Base-by-base conservation (phyloP, 2,888 invertebrate genomes). In the Siphlonurus alternatus region DNA sequence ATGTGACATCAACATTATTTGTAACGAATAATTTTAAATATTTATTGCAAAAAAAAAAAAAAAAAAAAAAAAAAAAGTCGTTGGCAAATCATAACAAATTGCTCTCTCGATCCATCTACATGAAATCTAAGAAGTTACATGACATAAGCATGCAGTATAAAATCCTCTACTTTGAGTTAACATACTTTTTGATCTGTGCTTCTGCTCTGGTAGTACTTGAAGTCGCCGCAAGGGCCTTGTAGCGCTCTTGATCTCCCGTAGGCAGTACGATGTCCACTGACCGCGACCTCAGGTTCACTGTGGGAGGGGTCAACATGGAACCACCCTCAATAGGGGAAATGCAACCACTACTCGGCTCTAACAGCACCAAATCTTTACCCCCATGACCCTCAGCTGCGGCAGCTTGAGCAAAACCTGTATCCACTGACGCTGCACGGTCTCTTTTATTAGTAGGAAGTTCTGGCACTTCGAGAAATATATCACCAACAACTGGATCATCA, bases 231-330 rank as follows among this genome's bases (percentile, higher is more conserved):
- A 92, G 76, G n/a, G 91, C 89, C 71, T 90, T 90, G 75, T 91
- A 92, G 68, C 89, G 81, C 25, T 89, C 87, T 76, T 90, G 89
- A 71, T 88, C 87, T 66, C 88, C 87, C 10, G 91, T 91, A 25
- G 92, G 92, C 69, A 93, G 77, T 61, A 91, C 91, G 71, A 92
- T 92, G 76, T 92, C 92, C 66, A 92, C 91, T 61, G 90, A 90
- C 67, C 89, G 82, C 51, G 91, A 91, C 61, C 92, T 80, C 38
- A 87, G 81, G 23, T 71, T 67, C 61, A 70, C 69, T 23, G 66
- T 68, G 61, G 80, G 81, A 61, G 59, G 25, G 7, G 56, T 7
- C 20, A 22, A n/a, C 7, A 5, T 7, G 5, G 5, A 5, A 56
- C 7, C 67, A 84, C 84, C 67, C 77, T 76, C 38, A 89, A 89